Evolutionary conservation across 2,113 vertebrate genomes (phyloP).

Genomic region (Pseudorhombus dupliciocellatus): DNA sequence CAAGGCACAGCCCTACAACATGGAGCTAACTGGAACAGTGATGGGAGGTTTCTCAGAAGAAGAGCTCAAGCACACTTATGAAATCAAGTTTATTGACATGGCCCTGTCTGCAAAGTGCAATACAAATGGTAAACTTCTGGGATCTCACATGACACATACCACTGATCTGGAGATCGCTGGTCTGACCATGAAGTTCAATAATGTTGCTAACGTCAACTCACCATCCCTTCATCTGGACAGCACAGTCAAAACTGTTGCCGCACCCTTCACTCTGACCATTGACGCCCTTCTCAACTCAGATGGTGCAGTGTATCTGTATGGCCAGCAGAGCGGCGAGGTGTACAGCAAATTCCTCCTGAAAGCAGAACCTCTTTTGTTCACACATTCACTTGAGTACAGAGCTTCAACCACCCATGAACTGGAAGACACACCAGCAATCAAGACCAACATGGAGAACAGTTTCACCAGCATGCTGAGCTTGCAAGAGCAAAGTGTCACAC

Average conservation of each 20-base stretch:
- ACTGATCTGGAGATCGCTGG: conserved; percentile 82
- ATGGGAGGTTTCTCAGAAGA: conserved; percentile 82
- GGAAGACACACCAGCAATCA: conserved; percentile 62
- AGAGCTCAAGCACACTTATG: conserved; percentile 86
- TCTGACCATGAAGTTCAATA: conserved; percentile 81
- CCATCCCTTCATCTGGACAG: conserved; percentile 83
- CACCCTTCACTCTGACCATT: conserved; percentile 84
- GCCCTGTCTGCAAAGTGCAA: conserved; percentile 83
- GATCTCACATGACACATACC: conserved; percentile 81
- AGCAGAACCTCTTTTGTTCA: conserved; percentile 85
- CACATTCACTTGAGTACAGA: conserved; percentile 87
- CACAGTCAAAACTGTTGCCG: conserved; percentile 75
- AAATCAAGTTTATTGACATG: conserved; percentile 81
- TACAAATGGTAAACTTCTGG: conserved; percentile 83
- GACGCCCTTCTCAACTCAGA: conserved; percentile 84
- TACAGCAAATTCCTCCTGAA: conserved; percentile 90
- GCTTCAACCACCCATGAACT: conserved; percentile 83
- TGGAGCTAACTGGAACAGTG: conserved; percentile 84
- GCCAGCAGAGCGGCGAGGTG: conserved; percentile 85
- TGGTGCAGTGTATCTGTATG: conserved; percentile 79
- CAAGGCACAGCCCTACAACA: conserved; percentile 81
- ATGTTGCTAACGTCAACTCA: conserved; percentile 83
- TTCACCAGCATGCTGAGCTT: conserved; percentile 82
- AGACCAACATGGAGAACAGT: conserved; percentile 83
- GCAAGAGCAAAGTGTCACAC: conserved; percentile 83